Percentiles rank a stretch among this genome's conserved stretches.
phyloP scores from a whole-genome alignment of 2,113 vertebrate genomes.

The Phoxinus phoxinus region DNA sequence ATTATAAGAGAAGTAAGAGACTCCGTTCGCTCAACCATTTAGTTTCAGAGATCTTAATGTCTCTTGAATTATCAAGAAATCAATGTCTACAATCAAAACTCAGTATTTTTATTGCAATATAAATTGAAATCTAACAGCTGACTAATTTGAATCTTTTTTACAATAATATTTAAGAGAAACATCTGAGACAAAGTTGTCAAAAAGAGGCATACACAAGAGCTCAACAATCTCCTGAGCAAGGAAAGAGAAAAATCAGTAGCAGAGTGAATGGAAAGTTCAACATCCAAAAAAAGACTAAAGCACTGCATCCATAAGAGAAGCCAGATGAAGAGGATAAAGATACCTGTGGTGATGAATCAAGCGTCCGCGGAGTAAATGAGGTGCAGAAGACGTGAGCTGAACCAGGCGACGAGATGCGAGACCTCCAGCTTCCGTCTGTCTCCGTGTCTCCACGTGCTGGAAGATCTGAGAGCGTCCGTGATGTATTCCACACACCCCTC shows the following conservation, averaged over 20 bases:
- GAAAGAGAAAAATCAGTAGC: not conserved
- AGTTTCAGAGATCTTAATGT: not conserved
- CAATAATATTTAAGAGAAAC: not conserved
- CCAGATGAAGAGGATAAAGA: not conserved
- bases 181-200: not conserved
- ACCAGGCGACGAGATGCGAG: not conserved
- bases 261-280: not conserved
- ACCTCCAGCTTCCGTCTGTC: not conserved
- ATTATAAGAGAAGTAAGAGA: not conserved
- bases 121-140: too few relatives aligned
- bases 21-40: not conserved
- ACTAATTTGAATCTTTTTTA: too few relatives aligned
- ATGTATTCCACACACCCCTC: conserved; percentile 42
- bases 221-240: not conserved
- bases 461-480: conserved; percentile 10
- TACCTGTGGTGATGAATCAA: conserved; percentile 24
- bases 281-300: not conserved
- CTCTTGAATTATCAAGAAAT: not conserved
- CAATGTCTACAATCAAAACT: not conserved
- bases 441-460: conserved; percentile 34
- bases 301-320: not conserved
- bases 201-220: not conserved
- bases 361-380: not conserved
- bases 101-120: too few relatives aligned
- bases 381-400: not conserved